These are phyloP conservation scores for Sycophila texana DNA, from an alignment of 2,888 invertebrate genomes.

Conservation along the genomic window DNA sequence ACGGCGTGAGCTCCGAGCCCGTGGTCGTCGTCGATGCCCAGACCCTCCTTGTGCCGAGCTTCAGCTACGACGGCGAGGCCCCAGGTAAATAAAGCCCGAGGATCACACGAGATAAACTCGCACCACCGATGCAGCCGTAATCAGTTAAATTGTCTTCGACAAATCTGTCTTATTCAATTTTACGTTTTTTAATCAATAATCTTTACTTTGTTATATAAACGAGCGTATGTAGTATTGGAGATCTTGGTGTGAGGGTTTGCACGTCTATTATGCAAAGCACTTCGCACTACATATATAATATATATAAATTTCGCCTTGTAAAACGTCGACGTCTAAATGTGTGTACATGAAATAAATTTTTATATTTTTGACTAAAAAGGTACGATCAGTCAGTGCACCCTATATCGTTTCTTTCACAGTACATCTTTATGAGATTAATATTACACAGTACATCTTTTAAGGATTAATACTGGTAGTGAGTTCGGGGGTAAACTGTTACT, in stretches of 20 bases:
- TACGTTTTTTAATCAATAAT: no score
- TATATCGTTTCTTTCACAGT: slow-evolving; percentile 24
- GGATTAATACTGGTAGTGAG: neutral
- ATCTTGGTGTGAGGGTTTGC: neutral
- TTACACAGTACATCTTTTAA: slow-evolving; percentile 29
- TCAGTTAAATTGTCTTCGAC: no score
- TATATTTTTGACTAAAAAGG: neutral
- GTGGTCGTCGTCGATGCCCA: slow-evolving; percentile 95
- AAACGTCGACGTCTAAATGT: neutral
- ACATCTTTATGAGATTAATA: slow-evolving; percentile 10
- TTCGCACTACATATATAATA: neutral
- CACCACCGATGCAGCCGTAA: no score
- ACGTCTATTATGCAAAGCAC: no score
- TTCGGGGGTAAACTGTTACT: neutral
- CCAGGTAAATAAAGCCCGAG: slow-evolving; percentile 81
- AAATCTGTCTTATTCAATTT: no score
- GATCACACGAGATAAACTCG: no score
- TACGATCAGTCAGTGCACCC: slow-evolving; percentile 30
- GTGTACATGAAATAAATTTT: slow-evolving; percentile 28
- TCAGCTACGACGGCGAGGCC: slow-evolving; percentile 94
- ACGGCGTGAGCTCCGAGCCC: slow-evolving; percentile 89
- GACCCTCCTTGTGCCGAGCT: slow-evolving; percentile 91
- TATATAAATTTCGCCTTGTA: neutral
- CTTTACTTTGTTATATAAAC: no score
- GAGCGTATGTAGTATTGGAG: no score